Evolutionary conservation across 2,797 vertebrate species (phyloP).

Genomic region (Microhierax caerulescens): DNA sequence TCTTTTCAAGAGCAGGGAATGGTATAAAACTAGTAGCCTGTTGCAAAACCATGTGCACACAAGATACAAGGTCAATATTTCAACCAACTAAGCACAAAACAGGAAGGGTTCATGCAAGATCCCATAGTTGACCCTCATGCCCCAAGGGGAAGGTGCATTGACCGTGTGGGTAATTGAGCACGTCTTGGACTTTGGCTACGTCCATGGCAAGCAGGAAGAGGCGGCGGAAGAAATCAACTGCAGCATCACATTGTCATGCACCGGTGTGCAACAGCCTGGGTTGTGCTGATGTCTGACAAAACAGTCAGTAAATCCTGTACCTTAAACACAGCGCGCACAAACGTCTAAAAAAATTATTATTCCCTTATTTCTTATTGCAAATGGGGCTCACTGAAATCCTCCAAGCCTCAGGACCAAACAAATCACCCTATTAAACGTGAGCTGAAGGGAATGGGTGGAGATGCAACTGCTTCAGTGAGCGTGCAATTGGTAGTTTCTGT

Average conservation of each 20-base stretch:
- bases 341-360: background rate
- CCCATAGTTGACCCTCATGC: background rate
- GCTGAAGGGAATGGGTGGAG: constrained; percentile 7
- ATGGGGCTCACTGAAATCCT: background rate
- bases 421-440: background rate
- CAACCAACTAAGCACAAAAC: background rate
- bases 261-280: background rate
- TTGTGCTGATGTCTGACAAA: background rate
- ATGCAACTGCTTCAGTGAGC: constrained; percentile 1
- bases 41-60: rapidly evolving
- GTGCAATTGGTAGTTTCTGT: background rate
- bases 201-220: background rate
- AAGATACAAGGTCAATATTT: background rate
- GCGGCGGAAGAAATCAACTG: background rate
- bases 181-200: rapidly evolving
- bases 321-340: background rate
- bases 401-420: background rate
- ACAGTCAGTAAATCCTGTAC: background rate
- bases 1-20: background rate
- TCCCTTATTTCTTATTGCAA: background rate
- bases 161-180: background rate
- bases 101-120: background rate
- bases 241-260: background rate
- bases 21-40: background rate
- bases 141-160: background rate